Percentiles rank a stretch among this genome's conserved stretches.
Conservation (phyloP, 2,888 invertebrate species). For the Dicycla oo region DNA sequence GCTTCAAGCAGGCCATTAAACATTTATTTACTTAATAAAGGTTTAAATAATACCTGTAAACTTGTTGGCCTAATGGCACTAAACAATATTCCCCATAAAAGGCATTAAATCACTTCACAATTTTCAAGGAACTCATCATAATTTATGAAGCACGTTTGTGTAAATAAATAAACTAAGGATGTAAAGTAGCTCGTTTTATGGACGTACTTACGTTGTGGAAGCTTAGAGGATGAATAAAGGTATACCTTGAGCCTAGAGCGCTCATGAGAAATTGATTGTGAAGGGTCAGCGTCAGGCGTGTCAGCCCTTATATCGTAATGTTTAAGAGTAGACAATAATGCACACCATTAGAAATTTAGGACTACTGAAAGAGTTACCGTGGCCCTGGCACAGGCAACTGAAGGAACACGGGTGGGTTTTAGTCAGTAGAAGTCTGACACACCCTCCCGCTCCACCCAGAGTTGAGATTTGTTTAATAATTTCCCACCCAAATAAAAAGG, state of each 20-base stretch:
- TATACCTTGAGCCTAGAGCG: not conserved
- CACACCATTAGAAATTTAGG: not conserved
- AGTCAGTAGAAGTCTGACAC: no score
- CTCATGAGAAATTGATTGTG: not conserved
- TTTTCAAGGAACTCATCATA: slow-evolving; percentile 10
- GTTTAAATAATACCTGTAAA: slow-evolving; percentile 19
- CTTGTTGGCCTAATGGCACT: not conserved
- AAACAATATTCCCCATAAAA: slow-evolving; percentile 13
- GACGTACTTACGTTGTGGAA: not conserved
- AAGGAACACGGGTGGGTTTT: no score
- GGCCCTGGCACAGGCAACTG: no score
- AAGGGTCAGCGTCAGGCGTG: not conserved
- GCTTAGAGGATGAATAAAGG: not conserved
- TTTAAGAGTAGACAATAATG: not conserved
- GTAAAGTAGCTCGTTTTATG: slow-evolving; percentile 31
- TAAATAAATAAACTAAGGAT: slow-evolving; percentile 29
- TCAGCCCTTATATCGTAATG: not conserved
- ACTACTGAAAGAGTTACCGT: no score
- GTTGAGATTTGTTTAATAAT: no score
- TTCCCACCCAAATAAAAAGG: no score
- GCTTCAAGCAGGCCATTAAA: not conserved
- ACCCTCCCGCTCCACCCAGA: no score
- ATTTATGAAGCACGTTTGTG: not conserved
- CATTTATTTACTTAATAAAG: slow-evolving; percentile 9
- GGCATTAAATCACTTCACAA: slow-evolving; percentile 18